Base-by-base conservation (phyloP, 2,113 vertebrate genomes). In the Aleadryas rufinucha region DNA sequence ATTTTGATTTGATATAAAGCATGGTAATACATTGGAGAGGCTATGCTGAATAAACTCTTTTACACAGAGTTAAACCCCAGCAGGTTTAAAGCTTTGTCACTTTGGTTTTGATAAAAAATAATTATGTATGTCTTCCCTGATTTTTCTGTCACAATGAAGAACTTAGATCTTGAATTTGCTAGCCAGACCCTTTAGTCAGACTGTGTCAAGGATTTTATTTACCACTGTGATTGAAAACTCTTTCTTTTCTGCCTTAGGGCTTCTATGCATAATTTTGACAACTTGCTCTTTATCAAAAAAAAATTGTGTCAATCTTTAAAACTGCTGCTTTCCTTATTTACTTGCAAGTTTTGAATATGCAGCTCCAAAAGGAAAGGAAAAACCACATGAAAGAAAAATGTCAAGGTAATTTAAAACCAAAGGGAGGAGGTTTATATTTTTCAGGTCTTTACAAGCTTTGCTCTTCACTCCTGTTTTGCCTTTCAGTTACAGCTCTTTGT, bases 231-330 rank as follows among this genome's bases (percentile, higher is more conserved):
- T 87, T 78, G 97, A 95, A 96, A 96, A 75, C 80, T 79, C 85
- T 60, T 96, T 90, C 83, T 74, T 86, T 95, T 84, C 54, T 95
- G 94, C 93, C 91, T 93, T 79, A 89, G 89, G 94, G 86, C 52
- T 96, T 97, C 90, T 84, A 11, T 50, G 37, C 89, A 66, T 93
- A 91, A 97, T 96, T 97, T 87, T 95, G 85, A 97, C 96, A 97
- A 95, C 26, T 90, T 96, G 87, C 52, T 94, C 77, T 95, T 96
- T 96, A 97, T 95, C 87, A 97, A 93, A 97, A 79, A 97, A 79
- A 95, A 95, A 97, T 85, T 87, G 50, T 93, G 94, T 96, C 94
- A 94, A 45, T 97, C 96, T 97, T 94, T 92, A 95, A 94, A 97
- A 95, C 33, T 44, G 49, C 68, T 93, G 54, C 54, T 74, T 97